A percentile compares a stretch with the other conserved stretches of the same genome.
These are phyloP conservation scores for Apteryx mantelli DNA, from an alignment of 2,113 vertebrate genomes.

Conservation along the genomic window DNA sequence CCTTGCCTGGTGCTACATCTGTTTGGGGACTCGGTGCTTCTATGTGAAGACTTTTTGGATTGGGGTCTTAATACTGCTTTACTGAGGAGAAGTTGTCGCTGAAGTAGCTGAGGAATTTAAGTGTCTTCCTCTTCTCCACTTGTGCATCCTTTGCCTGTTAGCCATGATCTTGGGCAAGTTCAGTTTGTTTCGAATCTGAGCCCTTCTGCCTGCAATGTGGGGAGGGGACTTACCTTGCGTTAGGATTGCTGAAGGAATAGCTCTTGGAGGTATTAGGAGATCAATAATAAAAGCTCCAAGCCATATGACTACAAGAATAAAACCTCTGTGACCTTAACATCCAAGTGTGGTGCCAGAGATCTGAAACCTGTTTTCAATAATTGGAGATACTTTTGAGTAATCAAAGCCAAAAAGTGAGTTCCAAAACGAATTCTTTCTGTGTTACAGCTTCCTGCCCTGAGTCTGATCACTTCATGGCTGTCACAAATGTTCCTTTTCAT, in stretches of 20 bases:
- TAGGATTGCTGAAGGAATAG: neutral
- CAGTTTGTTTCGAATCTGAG: neutral
- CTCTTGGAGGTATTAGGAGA: neutral
- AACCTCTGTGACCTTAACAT: neutral
- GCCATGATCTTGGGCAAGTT: rapidly evolving
- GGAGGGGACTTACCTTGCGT: neutral
- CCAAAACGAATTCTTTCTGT: neutral
- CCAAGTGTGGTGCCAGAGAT: neutral
- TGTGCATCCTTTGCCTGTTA: neutral
- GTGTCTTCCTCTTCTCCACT: neutral
- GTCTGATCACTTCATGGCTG: rapidly evolving
- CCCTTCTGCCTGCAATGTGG: neutral
- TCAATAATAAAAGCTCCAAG: neutral
- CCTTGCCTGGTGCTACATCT: neutral
- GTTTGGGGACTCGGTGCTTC: neutral
- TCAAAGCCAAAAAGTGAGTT: neutral
- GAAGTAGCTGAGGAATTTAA: neutral
- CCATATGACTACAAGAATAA: neutral
- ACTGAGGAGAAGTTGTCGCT: neutral
- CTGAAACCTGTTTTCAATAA: slow-evolving; percentile 2
- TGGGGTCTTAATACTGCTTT: rapidly evolving
- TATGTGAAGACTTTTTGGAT: neutral
- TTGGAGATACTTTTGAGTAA: neutral
- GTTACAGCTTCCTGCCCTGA: neutral
- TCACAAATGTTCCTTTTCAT: neutral